These are phyloP conservation scores for Cheiracanthium punctorium DNA, from an alignment of 2,888 invertebrate species.

Conservation along the genomic window DNA sequence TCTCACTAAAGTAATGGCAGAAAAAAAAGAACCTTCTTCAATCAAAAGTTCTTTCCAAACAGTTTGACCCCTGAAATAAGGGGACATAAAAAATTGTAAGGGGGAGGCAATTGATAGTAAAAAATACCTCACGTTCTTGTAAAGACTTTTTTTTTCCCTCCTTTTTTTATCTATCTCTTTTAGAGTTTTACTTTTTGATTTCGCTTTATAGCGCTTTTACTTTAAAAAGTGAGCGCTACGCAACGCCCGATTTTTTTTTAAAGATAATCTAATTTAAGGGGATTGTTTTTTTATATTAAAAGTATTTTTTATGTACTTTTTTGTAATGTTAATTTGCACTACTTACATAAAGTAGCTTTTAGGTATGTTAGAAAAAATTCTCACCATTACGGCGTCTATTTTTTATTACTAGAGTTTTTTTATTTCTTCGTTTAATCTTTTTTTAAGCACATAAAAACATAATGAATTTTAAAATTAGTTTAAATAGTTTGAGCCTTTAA, in stretches of 20 bases:
- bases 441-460: no score
- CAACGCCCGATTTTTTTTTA: neutral
- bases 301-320: no score
- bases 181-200: constrained; percentile 8
- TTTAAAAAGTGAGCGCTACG: neutral
- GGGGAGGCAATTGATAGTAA: constrained; percentile 46
- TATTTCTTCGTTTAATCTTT: no score
- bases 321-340: no score
- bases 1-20: constrained; percentile 12
- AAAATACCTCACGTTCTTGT: constrained; percentile 52
- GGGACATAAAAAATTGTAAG: constrained; percentile 38
- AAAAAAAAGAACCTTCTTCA: constrained; percentile 47
- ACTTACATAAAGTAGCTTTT: no score
- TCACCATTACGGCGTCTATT: no score
- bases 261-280: neutral
- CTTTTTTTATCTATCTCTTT: neutral
- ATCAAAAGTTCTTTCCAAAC: constrained; percentile 66
- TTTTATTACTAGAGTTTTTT: no score
- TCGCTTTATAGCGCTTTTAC: neutral
- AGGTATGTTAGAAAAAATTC: no score
- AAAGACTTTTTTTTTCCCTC: neutral
- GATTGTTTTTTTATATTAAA: neutral
- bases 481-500: no score
- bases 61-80: constrained; percentile 63
- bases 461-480: no score